Percentiles rank a stretch among this genome's conserved stretches.
Conservation (phyloP, 1,140 invertebrate genomes). For the Tigriopus japonicus region DNA sequence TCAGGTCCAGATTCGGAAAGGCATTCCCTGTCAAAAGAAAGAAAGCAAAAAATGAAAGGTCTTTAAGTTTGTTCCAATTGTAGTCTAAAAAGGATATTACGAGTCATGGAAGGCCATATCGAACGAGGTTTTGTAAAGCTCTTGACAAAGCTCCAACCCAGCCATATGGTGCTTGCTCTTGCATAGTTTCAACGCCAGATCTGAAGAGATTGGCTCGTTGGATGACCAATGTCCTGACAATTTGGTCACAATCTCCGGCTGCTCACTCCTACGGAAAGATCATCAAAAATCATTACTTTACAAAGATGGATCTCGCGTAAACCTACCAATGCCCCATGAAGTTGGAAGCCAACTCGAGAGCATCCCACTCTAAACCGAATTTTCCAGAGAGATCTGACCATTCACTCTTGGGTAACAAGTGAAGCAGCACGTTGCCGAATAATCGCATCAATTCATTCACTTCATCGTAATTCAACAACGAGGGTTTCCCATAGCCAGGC, state of each 20-base stretch:
- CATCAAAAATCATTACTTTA: slow-evolving; percentile 16
- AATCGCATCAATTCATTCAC: not conserved
- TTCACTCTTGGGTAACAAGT: slow-evolving; percentile 52
- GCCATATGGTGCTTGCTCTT: slow-evolving; percentile 47
- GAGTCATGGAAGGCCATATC: slow-evolving; percentile 62
- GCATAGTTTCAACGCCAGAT: slow-evolving; percentile 41
- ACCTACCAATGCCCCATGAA: slow-evolving; percentile 52
- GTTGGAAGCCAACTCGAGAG: slow-evolving; percentile 50
- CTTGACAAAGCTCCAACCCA: slow-evolving; percentile 51
- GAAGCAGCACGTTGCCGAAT: slow-evolving; percentile 64
- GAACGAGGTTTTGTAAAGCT: slow-evolving; percentile 60
- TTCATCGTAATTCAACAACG: slow-evolving; percentile 7
- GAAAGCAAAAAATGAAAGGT: slow-evolving; percentile 12
- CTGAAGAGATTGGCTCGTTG: slow-evolving; percentile 43
- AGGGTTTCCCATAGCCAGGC: slow-evolving; percentile 11
- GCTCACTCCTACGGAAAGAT: slow-evolving; percentile 30
- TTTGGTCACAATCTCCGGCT: slow-evolving; percentile 39
- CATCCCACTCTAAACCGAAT: slow-evolving; percentile 78
- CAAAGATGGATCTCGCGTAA: slow-evolving; percentile 21
- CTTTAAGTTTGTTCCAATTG: slow-evolving; percentile 14
- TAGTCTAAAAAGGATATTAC: slow-evolving; percentile 25
- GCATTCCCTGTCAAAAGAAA: not conserved
- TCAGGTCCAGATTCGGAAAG: not conserved
- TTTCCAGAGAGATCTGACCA: slow-evolving; percentile 64
- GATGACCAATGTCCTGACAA: slow-evolving; percentile 53